Evolutionary conservation across 2,797 vertebrate species (phyloP), one percentile per base, ranked within the genome.

Genomic region (Oreortyx pictus): DNA sequence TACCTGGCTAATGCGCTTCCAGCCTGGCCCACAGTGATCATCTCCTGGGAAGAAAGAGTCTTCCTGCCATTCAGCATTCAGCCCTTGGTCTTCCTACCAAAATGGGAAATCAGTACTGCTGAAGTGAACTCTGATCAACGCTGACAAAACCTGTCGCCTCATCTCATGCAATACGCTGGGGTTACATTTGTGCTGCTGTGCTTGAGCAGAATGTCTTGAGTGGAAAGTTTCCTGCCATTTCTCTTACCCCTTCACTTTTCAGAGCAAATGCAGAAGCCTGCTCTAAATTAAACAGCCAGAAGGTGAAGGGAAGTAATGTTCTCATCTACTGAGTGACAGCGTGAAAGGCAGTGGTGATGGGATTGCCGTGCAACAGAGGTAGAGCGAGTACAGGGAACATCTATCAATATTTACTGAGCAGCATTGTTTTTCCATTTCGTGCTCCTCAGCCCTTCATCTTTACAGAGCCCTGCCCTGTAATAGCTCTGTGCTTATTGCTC

Each of bases 321-420:
- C 56, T 72, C 64, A 80, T 29, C 49, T 85, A 44, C 43, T 60
- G 67, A 78, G 71, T 82, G 92, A 80, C 88, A 89, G 71, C 1
- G 6, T 81, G 85, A 71, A 84, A 95, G 89, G 85, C 91, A 79
- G 89, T 12, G n/a, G 89, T 24, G 71, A 83, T 74, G 71, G 64
- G 67, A 43, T 93, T 1, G 1, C 83, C 37, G 61, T 72, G 78
- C 89, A 70, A 18, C 39, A 60, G 88, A 14, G 8, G 57, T 39
- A 44, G 64, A 79, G 49, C 70, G 64, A 84, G 50, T 65, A 46
- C 74, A 84, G 92, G 82, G 85, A 93, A 80, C 86, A 85, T 91
- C 89, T 88, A 93, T 93, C 90, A 96, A 77, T 96, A 95, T 93
- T 95, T 95, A 84, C 93, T 92, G 92, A 94, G 92, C 90, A 82